Conservation (phyloP, 1,140 invertebrate genomes). For the Heliconius hewitsoni region DNA sequence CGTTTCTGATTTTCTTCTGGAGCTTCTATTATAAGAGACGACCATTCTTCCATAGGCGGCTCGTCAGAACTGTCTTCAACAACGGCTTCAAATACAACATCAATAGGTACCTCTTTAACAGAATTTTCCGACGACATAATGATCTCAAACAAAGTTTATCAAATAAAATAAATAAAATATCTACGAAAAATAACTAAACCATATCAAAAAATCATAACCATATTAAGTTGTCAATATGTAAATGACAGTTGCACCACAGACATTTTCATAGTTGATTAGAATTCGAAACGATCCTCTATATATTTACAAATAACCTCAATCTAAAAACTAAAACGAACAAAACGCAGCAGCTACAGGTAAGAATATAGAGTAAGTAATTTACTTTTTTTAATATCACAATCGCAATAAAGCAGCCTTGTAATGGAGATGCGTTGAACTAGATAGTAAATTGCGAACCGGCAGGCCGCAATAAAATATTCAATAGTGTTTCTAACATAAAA, state of each 20-base stretch:
- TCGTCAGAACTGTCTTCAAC: constrained; percentile 53
- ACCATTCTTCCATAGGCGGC: constrained; percentile 62
- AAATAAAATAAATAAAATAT: constrained; percentile 33
- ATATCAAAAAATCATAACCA: constrained; percentile 30
- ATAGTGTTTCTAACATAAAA: constrained; percentile 33
- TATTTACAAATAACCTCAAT: not conserved
- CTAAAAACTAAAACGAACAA: not conserved
- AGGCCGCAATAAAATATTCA: constrained; percentile 33
- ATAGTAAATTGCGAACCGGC: constrained; percentile 28
- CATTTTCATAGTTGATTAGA: not conserved
- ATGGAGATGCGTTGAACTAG: constrained; percentile 33
- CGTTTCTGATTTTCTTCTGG: constrained; percentile 53
- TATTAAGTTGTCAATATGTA: constrained; percentile 37
- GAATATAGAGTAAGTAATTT: not conserved
- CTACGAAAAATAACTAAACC: constrained; percentile 30
- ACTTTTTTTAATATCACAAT: constrained; percentile 3
- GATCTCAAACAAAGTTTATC: constrained; percentile 20
- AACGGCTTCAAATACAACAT: constrained; percentile 40
- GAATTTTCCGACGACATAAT: constrained; percentile 49
- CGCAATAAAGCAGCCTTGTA: constrained; percentile 24
- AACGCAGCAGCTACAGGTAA: not conserved
- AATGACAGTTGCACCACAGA: not conserved
- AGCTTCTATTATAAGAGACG: constrained; percentile 50
- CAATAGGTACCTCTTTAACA: constrained; percentile 30
- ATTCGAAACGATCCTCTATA: not conserved